These are phyloP conservation scores for Thripadectes ignobilis DNA, from an alignment of 2,797 vertebrate species.

Conservation along the genomic window DNA sequence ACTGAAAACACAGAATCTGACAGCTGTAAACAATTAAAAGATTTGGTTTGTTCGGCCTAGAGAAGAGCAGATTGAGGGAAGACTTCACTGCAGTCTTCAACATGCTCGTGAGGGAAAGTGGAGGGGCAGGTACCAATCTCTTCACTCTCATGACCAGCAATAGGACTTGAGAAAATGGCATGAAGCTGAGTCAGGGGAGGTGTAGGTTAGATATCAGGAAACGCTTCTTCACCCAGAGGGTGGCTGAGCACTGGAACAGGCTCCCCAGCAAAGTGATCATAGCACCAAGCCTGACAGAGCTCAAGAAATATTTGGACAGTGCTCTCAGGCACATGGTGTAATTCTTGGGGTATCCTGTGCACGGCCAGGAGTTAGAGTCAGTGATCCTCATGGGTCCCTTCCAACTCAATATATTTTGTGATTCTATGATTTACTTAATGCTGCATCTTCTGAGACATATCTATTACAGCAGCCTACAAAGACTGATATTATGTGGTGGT, in stretches of 20 bases:
- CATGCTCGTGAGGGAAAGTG: no score
- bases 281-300: background rate
- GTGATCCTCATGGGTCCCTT: background rate
- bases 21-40: background rate
- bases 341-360: background rate
- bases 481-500: background rate
- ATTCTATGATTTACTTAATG: background rate
- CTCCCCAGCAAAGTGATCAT: background rate
- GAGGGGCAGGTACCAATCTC: background rate
- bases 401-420: background rate
- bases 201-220: background rate
- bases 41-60: background rate
- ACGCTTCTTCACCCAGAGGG: background rate
- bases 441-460: background rate
- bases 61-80: background rate
- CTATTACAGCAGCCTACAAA: background rate
- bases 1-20: background rate
- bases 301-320: no score
- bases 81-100: background rate
- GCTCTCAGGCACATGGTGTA: background rate
- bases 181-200: background rate
- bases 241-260: background rate
- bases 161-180: accelerated
- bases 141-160: background rate
- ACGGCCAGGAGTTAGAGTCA: background rate